Percentiles rank a stretch among this genome's conserved stretches.
Conservation (phyloP, 2,113 vertebrate genomes). For the Sakesphorus luctuosus region DNA sequence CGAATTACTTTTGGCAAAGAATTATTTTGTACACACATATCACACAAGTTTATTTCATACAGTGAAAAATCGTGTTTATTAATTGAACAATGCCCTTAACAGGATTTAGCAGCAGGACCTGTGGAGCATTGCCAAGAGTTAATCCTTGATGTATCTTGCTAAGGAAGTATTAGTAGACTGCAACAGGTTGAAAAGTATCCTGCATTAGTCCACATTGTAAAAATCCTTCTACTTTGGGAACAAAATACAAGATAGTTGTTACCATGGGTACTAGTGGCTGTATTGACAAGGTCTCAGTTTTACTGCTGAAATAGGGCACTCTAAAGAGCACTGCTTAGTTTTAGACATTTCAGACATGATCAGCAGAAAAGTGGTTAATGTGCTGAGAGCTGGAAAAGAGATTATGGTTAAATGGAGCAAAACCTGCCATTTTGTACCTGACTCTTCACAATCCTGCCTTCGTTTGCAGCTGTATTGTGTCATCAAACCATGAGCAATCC, state of each 20-base stretch:
- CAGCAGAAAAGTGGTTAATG: slow-evolving; percentile 66
- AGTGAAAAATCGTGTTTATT: background rate
- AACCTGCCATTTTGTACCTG: slow-evolving; percentile 70
- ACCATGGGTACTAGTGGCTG: background rate
- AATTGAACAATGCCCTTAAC: background rate
- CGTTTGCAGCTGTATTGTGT: slow-evolving; percentile 58
- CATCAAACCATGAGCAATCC: slow-evolving; percentile 56
- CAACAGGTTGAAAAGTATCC: background rate
- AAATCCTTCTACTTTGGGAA: background rate
- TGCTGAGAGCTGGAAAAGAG: slow-evolving; percentile 57
- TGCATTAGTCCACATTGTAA: background rate
- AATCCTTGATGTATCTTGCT: background rate
- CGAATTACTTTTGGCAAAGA: background rate
- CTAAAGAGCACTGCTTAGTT: background rate
- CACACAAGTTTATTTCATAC: background rate
- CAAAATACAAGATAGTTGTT: background rate
- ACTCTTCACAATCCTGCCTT: slow-evolving; percentile 45
- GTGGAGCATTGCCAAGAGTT: background rate
- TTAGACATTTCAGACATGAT: background rate
- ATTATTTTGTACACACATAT: background rate
- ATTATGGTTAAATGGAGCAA: slow-evolving; percentile 56
- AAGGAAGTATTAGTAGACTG: background rate
- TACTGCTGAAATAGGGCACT: background rate
- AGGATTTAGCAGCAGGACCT: background rate
- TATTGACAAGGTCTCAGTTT: background rate